Conservation (phyloP, 1,140 invertebrate genomes). For the Sycophila sp. region DNA sequence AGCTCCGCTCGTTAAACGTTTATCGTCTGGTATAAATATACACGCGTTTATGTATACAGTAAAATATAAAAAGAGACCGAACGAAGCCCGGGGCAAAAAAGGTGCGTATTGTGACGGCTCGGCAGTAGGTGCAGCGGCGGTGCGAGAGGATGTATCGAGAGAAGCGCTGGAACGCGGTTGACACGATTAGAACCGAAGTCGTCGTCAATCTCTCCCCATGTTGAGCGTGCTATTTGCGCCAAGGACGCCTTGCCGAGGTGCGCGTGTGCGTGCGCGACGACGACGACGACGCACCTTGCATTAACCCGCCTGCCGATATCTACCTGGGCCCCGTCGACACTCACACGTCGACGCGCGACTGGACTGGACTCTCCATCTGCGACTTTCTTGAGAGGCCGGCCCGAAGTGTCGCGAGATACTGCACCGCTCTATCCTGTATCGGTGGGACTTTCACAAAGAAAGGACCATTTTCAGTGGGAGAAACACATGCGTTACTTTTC, state of each 20-base stretch:
- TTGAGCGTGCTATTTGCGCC: conserved; percentile 52
- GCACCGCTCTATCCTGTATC: neutral
- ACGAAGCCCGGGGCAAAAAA: neutral
- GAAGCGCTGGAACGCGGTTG: conserved; percentile 53
- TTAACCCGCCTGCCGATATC: neutral
- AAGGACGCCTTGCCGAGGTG: conserved; percentile 45
- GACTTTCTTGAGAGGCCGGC: too few species aligned
- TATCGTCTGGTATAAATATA: too few species aligned
- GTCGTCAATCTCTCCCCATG: conserved; percentile 63
- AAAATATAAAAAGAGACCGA: neutral
- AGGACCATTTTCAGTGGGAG: conserved; percentile 19
- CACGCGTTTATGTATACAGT: too few species aligned
- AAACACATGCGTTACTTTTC: too few species aligned
- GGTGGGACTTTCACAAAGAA: conserved; percentile 3
- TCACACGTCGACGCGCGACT: conserved; percentile 8
- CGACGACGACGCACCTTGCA: neutral
- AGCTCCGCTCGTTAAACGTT: too few species aligned
- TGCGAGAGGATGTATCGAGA: neutral
- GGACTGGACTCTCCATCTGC: neutral
- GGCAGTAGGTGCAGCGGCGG: neutral
- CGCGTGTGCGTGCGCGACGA: neutral
- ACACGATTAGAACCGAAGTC: conserved; percentile 56
- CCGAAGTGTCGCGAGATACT: too few species aligned
- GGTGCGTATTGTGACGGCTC: too few species aligned
- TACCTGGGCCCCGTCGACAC: conserved; percentile 23